Conservation (phyloP, 2,113 vertebrate species). For the Oryzias woworae region DNA sequence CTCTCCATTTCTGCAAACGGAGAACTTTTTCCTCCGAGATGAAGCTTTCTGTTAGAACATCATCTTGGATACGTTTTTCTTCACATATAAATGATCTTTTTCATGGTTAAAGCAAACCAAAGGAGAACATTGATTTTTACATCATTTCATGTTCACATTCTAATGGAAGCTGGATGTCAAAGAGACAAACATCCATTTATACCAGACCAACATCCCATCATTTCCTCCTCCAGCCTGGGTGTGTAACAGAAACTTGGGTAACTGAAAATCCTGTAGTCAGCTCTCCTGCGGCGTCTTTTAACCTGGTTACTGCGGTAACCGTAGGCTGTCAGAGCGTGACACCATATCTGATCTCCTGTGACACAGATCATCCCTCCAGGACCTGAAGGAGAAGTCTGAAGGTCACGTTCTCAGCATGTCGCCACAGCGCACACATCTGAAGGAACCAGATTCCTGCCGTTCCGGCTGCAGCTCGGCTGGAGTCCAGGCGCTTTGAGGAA, state of each 20-base stretch:
- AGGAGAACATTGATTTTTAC: constrained; percentile 32
- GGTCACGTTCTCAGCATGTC: too few relatives aligned
- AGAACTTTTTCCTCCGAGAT: too few relatives aligned
- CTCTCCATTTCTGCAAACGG: too few relatives aligned
- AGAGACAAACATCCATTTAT: constrained; percentile 42
- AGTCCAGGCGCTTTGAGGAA: constrained; percentile 17
- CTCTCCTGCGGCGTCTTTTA: constrained; percentile 22
- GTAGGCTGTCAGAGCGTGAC: constrained; percentile 17
- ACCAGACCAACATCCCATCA: constrained; percentile 37
- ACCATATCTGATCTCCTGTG: not conserved
- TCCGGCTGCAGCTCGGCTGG: constrained; percentile 17
- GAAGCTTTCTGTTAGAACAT: too few relatives aligned
- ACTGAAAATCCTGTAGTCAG: constrained; percentile 28
- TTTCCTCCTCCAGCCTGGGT: constrained; percentile 39
- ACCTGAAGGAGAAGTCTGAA: too few relatives aligned
- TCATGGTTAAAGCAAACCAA: too few relatives aligned
- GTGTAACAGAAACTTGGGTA: constrained; percentile 32
- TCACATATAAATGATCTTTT: too few relatives aligned
- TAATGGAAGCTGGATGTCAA: constrained; percentile 31
- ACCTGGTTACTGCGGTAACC: constrained; percentile 30
- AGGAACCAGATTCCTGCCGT: constrained; percentile 34
- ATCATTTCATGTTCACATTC: constrained; percentile 26
- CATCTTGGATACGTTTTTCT: too few relatives aligned
- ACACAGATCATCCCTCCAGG: not conserved
- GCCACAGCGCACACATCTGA: not conserved